Percentiles rank a stretch among this genome's conserved stretches.
Evolutionary conservation across 2,113 vertebrate species (phyloP).

Genomic region (Benitochromis conjunctus): DNA sequence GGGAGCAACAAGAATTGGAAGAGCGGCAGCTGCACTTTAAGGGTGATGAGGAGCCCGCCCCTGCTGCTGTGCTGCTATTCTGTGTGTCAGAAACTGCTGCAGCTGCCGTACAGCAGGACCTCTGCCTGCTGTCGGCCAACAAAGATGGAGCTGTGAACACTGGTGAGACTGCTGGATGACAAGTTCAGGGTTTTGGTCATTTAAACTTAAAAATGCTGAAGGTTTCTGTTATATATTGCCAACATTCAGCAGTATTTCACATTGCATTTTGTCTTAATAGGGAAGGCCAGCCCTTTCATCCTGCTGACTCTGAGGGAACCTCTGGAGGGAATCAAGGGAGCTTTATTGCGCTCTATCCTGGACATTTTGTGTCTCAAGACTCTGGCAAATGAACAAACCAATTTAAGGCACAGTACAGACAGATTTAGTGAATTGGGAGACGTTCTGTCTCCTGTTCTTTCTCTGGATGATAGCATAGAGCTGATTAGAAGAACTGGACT

Average conservation of each 20-base stretch:
- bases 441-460: constrained; percentile 15
- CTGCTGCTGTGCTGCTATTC: constrained; percentile 72
- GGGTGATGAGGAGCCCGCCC: not conserved
- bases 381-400: not conserved
- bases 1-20: constrained; percentile 50
- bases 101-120: constrained; percentile 61
- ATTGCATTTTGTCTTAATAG: constrained; percentile 15
- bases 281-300: constrained; percentile 57
- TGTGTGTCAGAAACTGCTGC: constrained; percentile 77
- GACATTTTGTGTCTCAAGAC: constrained; percentile 59
- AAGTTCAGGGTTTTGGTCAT: not conserved
- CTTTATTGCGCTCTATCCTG: constrained; percentile 64
- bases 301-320: constrained; percentile 54
- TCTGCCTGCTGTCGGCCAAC: constrained; percentile 9
- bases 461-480: constrained; percentile 46
- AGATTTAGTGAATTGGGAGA: not conserved
- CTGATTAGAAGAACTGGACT: constrained; percentile 43
- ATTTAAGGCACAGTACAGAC: not conserved
- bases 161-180: constrained; percentile 25
- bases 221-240: not conserved
- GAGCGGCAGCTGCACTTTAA: not conserved
- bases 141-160: not conserved
- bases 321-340: constrained; percentile 55
- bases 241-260: not conserved
- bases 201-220: not conserved